Conservation (phyloP, 35 echinoderm and acorn worm genomes). For the Diadema setosum region DNA sequence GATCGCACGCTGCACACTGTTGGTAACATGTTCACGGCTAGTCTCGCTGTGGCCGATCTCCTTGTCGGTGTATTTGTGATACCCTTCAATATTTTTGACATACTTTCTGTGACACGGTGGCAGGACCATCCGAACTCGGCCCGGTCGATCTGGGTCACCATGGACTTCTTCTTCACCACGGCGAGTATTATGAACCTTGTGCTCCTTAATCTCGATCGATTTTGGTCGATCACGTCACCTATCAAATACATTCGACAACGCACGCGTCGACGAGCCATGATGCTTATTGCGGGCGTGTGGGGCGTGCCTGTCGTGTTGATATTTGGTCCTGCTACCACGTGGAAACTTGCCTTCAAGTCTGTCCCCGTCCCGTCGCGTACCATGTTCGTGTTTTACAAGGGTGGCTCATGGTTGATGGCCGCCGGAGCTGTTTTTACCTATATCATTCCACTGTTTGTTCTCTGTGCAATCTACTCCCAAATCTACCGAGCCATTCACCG, state of each 20-base stretch:
- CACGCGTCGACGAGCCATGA: constrained; percentile 46
- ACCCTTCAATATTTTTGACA: constrained; percentile 57
- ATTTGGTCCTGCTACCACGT: constrained; percentile 54
- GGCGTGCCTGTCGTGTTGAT: constrained; percentile 58
- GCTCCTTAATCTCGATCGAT: constrained; percentile 71
- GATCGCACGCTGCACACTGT: constrained; percentile 67
- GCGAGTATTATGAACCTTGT: constrained; percentile 75
- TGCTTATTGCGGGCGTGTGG: constrained; percentile 65
- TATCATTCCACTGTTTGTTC: constrained; percentile 79
- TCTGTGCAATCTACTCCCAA: constrained; percentile 92
- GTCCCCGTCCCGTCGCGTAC: constrained; percentile 52
- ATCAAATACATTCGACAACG: constrained; percentile 79
- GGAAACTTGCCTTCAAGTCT: constrained; percentile 59
- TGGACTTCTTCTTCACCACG: constrained; percentile 67
- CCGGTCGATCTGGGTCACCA: constrained; percentile 52
- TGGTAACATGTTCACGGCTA: constrained; percentile 51
- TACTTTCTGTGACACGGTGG: constrained; percentile 14
- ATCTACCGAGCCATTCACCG: constrained; percentile 83
- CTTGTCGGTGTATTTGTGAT: constrained; percentile 62
- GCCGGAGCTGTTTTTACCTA: constrained; percentile 67
- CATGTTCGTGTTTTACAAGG: constrained; percentile 50
- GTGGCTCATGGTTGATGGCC: constrained; percentile 74
- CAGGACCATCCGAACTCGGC: background rate
- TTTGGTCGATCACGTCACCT: constrained; percentile 85
- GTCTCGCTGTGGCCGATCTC: constrained; percentile 66